Conservation (phyloP, 2,113 vertebrate genomes). For the Turdus rufiventris region DNA sequence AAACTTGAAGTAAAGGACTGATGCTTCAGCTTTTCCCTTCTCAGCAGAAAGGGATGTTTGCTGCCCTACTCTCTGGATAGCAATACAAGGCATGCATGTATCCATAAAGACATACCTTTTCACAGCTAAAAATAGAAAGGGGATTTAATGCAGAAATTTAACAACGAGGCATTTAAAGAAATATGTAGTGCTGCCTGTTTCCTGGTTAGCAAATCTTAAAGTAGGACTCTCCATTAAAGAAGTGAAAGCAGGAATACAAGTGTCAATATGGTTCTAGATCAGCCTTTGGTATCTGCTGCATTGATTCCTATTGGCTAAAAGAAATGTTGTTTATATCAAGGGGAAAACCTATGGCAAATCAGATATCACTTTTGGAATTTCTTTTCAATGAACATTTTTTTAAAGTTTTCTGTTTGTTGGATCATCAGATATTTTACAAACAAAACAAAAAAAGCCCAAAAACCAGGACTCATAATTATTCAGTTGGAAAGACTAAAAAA, state of each 20-base stretch:
- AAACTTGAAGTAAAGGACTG: not conserved
- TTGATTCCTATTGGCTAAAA: not conserved
- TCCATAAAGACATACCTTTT: not conserved
- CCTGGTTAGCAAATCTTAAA: not conserved
- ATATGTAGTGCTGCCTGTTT: not conserved
- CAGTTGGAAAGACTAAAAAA: not conserved
- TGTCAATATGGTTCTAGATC: not conserved
- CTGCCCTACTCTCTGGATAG: not conserved
- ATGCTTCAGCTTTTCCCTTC: not conserved
- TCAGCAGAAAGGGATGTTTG: not conserved
- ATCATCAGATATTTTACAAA: not conserved
- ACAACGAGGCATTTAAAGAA: not conserved
- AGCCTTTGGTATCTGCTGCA: not conserved
- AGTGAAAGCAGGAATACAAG: not conserved
- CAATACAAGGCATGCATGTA: accelerated
- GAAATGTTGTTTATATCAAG: not conserved
- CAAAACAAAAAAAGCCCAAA: not conserved
- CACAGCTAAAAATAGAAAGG: not conserved
- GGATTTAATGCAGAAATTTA: not conserved
- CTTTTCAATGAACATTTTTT: not conserved
- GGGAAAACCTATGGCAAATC: not conserved
- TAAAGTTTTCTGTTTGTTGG: not conserved
- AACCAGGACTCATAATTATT: not conserved
- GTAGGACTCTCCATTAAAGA: not conserved
- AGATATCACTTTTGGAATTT: not conserved